Evolutionary conservation across 2,113 vertebrate genomes (phyloP).

Genomic region (Brienomyrus brachyistius): DNA sequence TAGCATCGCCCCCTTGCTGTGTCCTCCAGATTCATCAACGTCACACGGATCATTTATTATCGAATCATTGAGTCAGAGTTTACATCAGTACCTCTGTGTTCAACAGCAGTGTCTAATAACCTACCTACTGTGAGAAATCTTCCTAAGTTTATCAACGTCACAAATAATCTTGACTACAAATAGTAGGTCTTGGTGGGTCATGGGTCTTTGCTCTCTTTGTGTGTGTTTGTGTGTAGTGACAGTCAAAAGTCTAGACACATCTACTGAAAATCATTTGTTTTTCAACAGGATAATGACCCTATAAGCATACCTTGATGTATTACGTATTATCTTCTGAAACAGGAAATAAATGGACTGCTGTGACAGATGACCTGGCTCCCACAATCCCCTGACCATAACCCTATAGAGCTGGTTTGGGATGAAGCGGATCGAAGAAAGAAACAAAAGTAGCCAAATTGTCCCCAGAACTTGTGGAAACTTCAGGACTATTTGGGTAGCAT

Average conservation of each 20-base stretch:
- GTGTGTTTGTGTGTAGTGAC: not conserved
- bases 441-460: not conserved
- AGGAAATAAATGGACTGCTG: not conserved
- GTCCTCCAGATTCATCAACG: not conserved
- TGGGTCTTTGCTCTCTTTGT: not conserved
- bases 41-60: not conserved
- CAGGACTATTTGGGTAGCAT: not conserved
- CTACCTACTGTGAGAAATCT: not conserved
- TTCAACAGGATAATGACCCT: too few relatives aligned
- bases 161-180: not conserved
- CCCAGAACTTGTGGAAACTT: not conserved
- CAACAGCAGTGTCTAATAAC: not conserved
- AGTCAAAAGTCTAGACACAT: not conserved
- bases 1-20: not conserved
- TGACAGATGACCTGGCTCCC: not conserved
- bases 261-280: not conserved
- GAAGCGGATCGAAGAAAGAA: not conserved
- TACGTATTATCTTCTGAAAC: not conserved
- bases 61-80: not conserved
- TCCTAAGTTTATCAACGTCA: not conserved
- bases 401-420: not conserved
- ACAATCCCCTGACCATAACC: not conserved
- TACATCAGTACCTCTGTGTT: not conserved
- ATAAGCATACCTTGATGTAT: not conserved
- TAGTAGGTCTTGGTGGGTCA: not conserved